Percentiles rank a stretch among this genome's conserved stretches.
phyloP scores from a whole-genome alignment of 1,140 invertebrate genomes.

The Meloidogyne floridensis region DNA sequence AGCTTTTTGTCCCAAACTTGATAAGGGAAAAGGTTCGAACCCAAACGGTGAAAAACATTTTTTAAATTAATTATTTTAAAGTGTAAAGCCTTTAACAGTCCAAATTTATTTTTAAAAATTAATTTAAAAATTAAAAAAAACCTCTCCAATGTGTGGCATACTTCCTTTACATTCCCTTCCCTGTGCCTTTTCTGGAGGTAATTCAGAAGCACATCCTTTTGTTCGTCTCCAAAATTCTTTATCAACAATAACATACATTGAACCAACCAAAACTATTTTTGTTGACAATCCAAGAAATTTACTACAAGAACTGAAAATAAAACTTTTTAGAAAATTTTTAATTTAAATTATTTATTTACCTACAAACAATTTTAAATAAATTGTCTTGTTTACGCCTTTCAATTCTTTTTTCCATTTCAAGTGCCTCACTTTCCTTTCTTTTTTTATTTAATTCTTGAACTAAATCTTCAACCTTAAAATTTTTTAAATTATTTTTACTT shows the following conservation, averaged over 20 bases:
- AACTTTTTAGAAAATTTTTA: not conserved
- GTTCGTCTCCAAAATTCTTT: conserved; percentile 17
- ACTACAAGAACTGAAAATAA: not conserved
- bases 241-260: conserved; percentile 17
- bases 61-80: no score
- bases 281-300: conserved; percentile 18
- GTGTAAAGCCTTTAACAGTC: no score
- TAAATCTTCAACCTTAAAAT: conserved; percentile 11
- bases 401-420: not conserved
- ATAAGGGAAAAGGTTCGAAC: no score
- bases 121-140: not conserved
- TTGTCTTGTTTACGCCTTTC: not conserved
- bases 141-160: conserved; percentile 13
- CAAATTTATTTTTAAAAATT: no score
- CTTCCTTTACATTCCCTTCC: conserved; percentile 9
- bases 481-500: not conserved
- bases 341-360: not conserved
- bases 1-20: no score
- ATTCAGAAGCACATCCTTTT: conserved; percentile 6
- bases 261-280: conserved; percentile 9
- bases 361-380: conserved; percentile 17
- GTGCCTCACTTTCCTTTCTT: not conserved
- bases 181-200: conserved; percentile 11
- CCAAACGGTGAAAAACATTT: no score
- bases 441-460: conserved; percentile 21